phyloP scores from a whole-genome alignment of 2,113 vertebrate genomes.

The Chaetodon trifascialis region DNA sequence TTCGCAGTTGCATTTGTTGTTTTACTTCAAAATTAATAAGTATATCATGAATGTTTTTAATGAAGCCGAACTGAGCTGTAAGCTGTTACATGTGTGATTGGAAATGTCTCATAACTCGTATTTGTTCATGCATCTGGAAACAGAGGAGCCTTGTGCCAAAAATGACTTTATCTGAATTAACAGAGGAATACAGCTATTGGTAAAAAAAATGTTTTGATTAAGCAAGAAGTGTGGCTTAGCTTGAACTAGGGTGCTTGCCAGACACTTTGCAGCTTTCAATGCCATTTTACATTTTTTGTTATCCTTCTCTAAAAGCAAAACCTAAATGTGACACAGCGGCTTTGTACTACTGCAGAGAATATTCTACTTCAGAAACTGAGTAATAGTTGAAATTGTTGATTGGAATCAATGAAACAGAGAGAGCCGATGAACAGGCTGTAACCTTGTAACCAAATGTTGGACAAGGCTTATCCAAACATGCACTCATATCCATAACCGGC shows the following conservation, averaged over 20 bases:
- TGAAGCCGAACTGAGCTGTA: conserved; percentile 44
- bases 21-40: conserved; percentile 37
- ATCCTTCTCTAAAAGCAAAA: conserved; percentile 10
- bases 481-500: conserved; percentile 63
- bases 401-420: conserved; percentile 16
- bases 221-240: conserved; percentile 25
- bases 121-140: conserved; percentile 53
- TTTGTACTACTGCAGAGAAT: conserved; percentile 11
- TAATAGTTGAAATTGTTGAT: background rate
- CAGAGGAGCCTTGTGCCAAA: conserved; percentile 31
- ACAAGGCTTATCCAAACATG: conserved; percentile 68
- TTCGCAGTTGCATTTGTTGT: conserved; percentile 5
- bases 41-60: conserved; percentile 38
- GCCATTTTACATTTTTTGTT: conserved; percentile 10
- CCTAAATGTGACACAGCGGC: conserved; percentile 14
- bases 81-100: conserved; percentile 42
- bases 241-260: conserved; percentile 15
- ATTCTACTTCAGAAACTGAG: conserved; percentile 1
- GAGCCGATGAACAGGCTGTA: conserved; percentile 37
- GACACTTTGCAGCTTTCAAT: background rate
- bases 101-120: conserved; percentile 35
- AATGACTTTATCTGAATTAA: conserved; percentile 53
- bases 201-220: conserved; percentile 46
- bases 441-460: conserved; percentile 49
- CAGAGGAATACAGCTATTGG: conserved; percentile 39